These are phyloP conservation scores for Branchinecta sandiegonensis DNA, from an alignment of 2,888 invertebrate species.

Conservation along the genomic window DNA sequence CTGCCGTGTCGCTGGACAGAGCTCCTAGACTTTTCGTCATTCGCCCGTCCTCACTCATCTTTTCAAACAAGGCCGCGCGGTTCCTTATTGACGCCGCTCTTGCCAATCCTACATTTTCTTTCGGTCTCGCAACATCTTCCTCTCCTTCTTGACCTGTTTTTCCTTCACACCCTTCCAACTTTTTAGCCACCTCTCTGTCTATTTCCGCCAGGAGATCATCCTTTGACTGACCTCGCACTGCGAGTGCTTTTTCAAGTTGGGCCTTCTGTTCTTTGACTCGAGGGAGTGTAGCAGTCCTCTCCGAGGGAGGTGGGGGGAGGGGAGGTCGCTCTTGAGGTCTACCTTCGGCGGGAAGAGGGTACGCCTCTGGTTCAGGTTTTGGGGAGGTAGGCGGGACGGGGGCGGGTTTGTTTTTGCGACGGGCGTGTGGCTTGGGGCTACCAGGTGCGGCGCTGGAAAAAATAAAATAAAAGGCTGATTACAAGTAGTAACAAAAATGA, in stretches of 20 bases:
- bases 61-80: conserved; percentile 6
- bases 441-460: conserved; percentile 53
- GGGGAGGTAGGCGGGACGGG: conserved; percentile 29
- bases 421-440: conserved; percentile 54
- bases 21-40: conserved; percentile 1
- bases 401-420: conserved; percentile 58
- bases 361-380: conserved; percentile 21
- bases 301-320: conserved; percentile 17
- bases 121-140: not conserved
- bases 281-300: not conserved
- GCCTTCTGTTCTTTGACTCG: conserved; percentile 4
- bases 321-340: conserved; percentile 23
- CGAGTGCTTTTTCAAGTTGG: not conserved
- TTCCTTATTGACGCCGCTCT: conserved; percentile 6
- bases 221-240: not conserved
- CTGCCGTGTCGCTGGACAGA: not conserved
- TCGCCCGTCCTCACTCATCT: not conserved
- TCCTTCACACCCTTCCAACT: not conserved
- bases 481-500: too few relatives aligned
- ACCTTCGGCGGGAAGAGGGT: conserved; percentile 19
- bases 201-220: conserved; percentile 5
- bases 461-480: conserved; percentile 30
- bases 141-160: not conserved
- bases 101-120: not conserved
- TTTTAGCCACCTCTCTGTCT: not conserved